Evolutionary conservation across 2,113 vertebrate genomes (phyloP).

Genomic region (Ptychochromis oligacanthus): DNA sequence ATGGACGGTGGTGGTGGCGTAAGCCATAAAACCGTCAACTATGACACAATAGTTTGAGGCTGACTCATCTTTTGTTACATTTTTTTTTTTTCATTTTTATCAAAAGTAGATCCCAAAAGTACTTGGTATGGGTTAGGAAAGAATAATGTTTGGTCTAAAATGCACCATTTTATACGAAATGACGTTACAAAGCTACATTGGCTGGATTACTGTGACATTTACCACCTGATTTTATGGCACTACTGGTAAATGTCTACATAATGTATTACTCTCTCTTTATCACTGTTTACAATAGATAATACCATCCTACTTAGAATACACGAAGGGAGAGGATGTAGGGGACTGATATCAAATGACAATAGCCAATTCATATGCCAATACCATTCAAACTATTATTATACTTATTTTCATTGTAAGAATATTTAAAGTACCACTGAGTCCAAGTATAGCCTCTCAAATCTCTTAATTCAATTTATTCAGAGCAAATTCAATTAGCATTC

Average conservation of each 20-base stretch:
- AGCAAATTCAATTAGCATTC: not conserved
- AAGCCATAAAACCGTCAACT: not conserved
- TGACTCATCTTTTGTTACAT: not conserved
- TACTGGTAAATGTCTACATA: not conserved
- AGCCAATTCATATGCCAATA: not conserved
- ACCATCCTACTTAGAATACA: not conserved
- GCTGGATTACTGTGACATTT: not conserved
- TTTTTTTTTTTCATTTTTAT: not conserved
- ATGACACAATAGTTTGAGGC: no score
- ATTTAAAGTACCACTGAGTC: not conserved
- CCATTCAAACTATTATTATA: not conserved
- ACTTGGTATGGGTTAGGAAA: not conserved
- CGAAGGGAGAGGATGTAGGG: not conserved
- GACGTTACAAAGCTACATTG: not conserved
- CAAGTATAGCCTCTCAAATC: not conserved
- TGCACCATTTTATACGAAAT: not conserved
- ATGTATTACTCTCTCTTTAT: not conserved
- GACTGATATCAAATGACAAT: not conserved
- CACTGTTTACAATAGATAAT: not conserved
- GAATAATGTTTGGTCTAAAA: not conserved
- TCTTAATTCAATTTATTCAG: not conserved
- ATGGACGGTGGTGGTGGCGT: no score
- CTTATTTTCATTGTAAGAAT: fast-evolving
- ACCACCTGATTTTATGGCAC: fast-evolving
- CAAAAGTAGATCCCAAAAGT: not conserved